Evolutionary conservation across 2,797 vertebrate genomes (phyloP), one percentile per base, ranked within the genome.

Genomic region (Eleutherodactylus coqui): DNA sequence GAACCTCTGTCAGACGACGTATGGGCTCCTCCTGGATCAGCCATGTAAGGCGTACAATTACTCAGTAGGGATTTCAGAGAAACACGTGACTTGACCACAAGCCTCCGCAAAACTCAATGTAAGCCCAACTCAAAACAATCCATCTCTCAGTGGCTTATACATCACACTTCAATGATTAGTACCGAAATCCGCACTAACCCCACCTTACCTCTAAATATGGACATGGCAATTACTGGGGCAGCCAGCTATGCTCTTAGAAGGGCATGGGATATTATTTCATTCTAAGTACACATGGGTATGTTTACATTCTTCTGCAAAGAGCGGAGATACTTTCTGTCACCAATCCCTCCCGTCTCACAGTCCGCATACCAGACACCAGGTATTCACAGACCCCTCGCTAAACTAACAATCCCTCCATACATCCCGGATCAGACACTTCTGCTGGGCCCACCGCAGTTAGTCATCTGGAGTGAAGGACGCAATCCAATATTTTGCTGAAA

Each of bases 141-240:
- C n/a, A 38, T 87, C 75, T 83, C 79, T 83, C 85, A 79, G 32
- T 4, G 49, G 36, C 75, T 72, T 75, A 49, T 83, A 77, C 60
- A 86, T 86, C 80, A 83, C 43, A 70, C 72, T 53, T 32, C 6
- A 41, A n/a, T 34, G 21, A 51, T 32, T 55, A 43, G 79, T 75
- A 64, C 75, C 36, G 67, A 64, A 69, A 70, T 60, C 80, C 49
- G 32, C 53, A 38, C 62, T 45, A 77, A 73, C 70, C 70, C 11
- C 13, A n/a, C 10, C 24, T 73, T 45, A 3, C 47, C 58, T 78
- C 85, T 87, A 83, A 87, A 87, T 87, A 87, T 83, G 85, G 85
- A 72, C 85, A 87, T 83, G n/a, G 24, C 14, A 24, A 53, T 32
- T 47, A 32, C 19, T 0, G 38, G 38, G 9, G 13, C 43, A 84